Conservation (phyloP, 2,888 invertebrate genomes). For the Caenorhabditis virilis region DNA sequence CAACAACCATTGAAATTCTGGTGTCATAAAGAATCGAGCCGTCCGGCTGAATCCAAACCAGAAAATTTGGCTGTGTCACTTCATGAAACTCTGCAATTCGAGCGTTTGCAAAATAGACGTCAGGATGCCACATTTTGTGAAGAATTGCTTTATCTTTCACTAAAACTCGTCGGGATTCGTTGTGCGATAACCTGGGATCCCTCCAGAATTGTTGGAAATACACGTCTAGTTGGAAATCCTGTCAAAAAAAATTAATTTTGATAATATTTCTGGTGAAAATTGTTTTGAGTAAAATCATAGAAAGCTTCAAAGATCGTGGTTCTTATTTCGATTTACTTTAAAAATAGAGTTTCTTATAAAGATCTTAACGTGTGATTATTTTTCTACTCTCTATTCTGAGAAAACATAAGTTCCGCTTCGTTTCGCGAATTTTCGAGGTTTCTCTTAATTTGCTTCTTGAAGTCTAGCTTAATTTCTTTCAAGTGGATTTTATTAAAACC, state of each 20-base stretch:
- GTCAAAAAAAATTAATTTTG: constrained; percentile 2
- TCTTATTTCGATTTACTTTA: too few relatives aligned
- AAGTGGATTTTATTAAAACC: too few relatives aligned
- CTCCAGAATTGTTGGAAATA: constrained; percentile 68
- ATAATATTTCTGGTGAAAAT: too few relatives aligned
- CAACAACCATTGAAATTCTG: constrained; percentile 58
- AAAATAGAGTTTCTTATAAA: too few relatives aligned
- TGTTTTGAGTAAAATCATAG: too few relatives aligned
- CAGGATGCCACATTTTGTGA: constrained; percentile 66
- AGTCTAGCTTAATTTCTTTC: too few relatives aligned
- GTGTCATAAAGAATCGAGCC: constrained; percentile 68
- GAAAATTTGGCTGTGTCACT: constrained; percentile 68
- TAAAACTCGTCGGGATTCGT: constrained; percentile 53
- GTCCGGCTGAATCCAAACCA: constrained; percentile 68
- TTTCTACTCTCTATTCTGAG: too few relatives aligned
- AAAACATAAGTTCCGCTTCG: too few relatives aligned
- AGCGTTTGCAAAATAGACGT: constrained; percentile 69
- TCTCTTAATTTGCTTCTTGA: too few relatives aligned
- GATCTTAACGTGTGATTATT: too few relatives aligned
- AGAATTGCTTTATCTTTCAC: constrained; percentile 55
- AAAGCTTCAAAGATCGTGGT: too few relatives aligned
- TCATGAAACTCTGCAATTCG: constrained; percentile 66
- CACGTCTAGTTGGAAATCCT: constrained; percentile 68
- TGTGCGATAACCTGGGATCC: constrained; percentile 65
- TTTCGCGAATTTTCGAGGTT: too few relatives aligned